A percentile compares a stretch with the other conserved stretches of the same genome.
These are phyloP conservation scores for Sinelater perroti DNA, from an alignment of 2,888 invertebrate species.

Conservation along the genomic window DNA sequence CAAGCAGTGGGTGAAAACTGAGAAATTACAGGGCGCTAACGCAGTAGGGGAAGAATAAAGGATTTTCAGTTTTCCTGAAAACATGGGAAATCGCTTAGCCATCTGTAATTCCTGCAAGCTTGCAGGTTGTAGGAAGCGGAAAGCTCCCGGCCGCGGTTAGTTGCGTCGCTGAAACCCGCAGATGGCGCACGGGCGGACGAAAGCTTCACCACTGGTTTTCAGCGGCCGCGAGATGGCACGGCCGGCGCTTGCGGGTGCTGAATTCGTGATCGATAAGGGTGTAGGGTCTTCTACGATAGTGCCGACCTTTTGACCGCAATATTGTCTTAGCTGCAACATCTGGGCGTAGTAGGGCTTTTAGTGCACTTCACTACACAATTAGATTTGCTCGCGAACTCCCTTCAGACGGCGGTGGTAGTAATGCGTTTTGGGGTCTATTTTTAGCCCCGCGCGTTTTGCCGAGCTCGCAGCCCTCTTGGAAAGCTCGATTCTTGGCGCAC, in stretches of 20 bases:
- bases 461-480: no score
- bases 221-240: no score
- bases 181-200: neutral
- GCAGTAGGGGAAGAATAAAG: no score
- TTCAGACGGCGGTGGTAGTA: slow-evolving; percentile 10
- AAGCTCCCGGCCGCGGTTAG: no score
- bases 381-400: slow-evolving; percentile 21
- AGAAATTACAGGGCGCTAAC: no score
- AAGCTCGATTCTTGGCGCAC: slow-evolving; percentile 6
- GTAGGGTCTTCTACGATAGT: slow-evolving; percentile 35
- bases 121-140: no score
- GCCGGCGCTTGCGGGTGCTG: slow-evolving; percentile 7
- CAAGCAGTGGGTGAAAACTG: no score
- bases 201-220: neutral
- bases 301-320: slow-evolving; percentile 47
- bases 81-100: no score
- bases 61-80: no score
- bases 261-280: slow-evolving; percentile 29
- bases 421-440: slow-evolving; percentile 24
- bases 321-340: slow-evolving; percentile 46
- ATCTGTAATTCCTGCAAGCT: no score
- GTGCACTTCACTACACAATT: slow-evolving; percentile 39
- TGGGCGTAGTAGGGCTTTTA: slow-evolving; percentile 46
- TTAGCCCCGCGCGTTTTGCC: slow-evolving; percentile 15
- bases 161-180: slow-evolving; percentile 1